These are phyloP conservation scores for Cryptophagus acutangulus DNA, from an alignment of 2,888 invertebrate species.

Conservation along the genomic window DNA sequence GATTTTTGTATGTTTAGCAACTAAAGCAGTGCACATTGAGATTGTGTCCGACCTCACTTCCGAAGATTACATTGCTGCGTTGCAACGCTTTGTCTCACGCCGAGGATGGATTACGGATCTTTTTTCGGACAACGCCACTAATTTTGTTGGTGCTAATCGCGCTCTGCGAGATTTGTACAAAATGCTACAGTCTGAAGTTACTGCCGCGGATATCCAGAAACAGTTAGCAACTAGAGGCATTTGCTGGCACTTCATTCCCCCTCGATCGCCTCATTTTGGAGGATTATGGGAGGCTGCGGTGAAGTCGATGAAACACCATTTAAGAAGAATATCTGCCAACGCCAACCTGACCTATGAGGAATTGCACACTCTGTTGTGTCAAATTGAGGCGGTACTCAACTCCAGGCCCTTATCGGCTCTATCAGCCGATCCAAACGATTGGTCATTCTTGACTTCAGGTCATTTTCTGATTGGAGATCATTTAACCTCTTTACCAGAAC, in stretches of 20 bases:
- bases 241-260: background rate
- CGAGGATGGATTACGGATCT: conserved; percentile 12
- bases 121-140: conserved; percentile 16
- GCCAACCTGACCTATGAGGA: background rate
- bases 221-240: too few relatives aligned
- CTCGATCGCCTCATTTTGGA: background rate
- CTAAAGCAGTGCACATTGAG: conserved; percentile 18
- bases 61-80: conserved; percentile 10
- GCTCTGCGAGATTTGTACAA: too few relatives aligned
- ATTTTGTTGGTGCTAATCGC: conserved; percentile 19
- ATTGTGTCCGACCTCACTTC: conserved; percentile 12
- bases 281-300: background rate
- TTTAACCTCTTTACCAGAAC: background rate
- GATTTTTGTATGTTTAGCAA: conserved; percentile 17
- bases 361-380: background rate
- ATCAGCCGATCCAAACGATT: background rate
- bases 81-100: conserved; percentile 17
- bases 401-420: background rate
- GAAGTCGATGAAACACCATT: background rate
- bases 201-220: too few relatives aligned
- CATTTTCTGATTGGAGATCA: background rate
- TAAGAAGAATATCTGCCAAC: background rate
- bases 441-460: background rate
- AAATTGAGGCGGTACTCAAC: background rate
- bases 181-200: too few relatives aligned